A percentile compares a stretch with the other conserved stretches of the same genome.
phyloP scores from a whole-genome alignment of 2,888 invertebrate genomes.

The Hydropsyche betteni region DNA sequence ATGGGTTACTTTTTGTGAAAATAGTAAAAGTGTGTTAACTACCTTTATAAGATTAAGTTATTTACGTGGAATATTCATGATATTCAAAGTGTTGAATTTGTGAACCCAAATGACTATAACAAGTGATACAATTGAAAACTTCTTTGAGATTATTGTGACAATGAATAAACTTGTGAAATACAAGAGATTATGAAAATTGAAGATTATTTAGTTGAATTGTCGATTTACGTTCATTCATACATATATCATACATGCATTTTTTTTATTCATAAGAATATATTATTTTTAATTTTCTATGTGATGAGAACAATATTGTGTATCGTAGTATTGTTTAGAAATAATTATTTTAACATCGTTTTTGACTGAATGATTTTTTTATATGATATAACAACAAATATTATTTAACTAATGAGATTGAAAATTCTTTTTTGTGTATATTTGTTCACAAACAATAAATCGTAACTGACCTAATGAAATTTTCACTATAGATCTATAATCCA shows the following conservation, averaged over 20 bases:
- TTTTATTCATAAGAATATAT: slow-evolving; percentile 16
- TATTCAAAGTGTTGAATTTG: slow-evolving; percentile 23
- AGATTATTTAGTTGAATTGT: slow-evolving; percentile 5
- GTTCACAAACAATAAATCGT: too few relatives aligned
- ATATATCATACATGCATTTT: slow-evolving; percentile 18
- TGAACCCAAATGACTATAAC: slow-evolving; percentile 5
- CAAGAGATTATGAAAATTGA: neutral
- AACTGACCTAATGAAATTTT: too few relatives aligned
- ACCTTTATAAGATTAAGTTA: slow-evolving; percentile 28
- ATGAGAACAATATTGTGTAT: too few relatives aligned
- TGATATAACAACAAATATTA: too few relatives aligned
- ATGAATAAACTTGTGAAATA: neutral
- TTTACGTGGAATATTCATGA: slow-evolving; percentile 6
- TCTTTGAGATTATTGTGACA: neutral
- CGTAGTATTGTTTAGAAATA: too few relatives aligned
- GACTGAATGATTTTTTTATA: too few relatives aligned
- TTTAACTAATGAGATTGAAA: too few relatives aligned
- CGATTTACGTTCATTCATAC: slow-evolving; percentile 5
- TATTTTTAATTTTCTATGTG: slow-evolving; percentile 10
- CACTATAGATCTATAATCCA: too few relatives aligned
- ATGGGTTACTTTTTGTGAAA: slow-evolving; percentile 13
- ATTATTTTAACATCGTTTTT: too few relatives aligned
- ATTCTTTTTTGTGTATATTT: too few relatives aligned
- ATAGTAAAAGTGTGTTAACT: slow-evolving; percentile 32
- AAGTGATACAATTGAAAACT: slow-evolving; percentile 4